Evolutionary conservation across 2,113 vertebrate genomes (phyloP), one percentile per base, ranked within the genome.

Genomic region (Oryzias javanicus): DNA sequence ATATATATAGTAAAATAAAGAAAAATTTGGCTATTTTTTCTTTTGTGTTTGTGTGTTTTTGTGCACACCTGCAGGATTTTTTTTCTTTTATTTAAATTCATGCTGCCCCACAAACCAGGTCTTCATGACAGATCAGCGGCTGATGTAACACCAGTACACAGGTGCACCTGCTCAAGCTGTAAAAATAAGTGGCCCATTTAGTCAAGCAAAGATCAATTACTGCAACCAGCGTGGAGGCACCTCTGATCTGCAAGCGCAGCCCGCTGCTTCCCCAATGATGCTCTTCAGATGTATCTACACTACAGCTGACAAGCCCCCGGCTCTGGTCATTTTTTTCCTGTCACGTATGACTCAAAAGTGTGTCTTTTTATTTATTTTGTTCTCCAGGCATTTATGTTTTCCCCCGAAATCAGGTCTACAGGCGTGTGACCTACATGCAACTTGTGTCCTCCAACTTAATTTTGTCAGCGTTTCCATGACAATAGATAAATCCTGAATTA

Each of bases 111-210:
- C 67, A 80, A 87, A 83, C 51, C 49, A 24, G 42, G 62, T 29
- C 72, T 24, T 74, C 19, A 72, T 79, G 75, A 88, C 73, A 78
- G 80, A 89, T 88, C 69, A 78, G 72, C 19, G 57, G 68, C 76
- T 74, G 50, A 54, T 81, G 67, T 62, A 64, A 67, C 84, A 76
- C 65, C 70, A 59, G 54, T 14, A 53, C 66, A 55, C 76, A 72
- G 78, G 61, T 80, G 80, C 86, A 89, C 81, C 88, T 88, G 85
- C 81, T 81, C 58, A 17, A 49, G 41, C 67, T 76, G 82, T 68
- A 83, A 82, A 87, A 87, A 89, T 83, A 87, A 85, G 69, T 87
- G 86, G 59, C 84, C 86, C 81, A 89, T 83, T 89, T 86, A 80
- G 50, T 74, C 79, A 71, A 67, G 74, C 70, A 76, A 80, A 80